Evolutionary conservation across 2,113 vertebrate genomes (phyloP).

Genomic region (Nothoprocta perdicaria): DNA sequence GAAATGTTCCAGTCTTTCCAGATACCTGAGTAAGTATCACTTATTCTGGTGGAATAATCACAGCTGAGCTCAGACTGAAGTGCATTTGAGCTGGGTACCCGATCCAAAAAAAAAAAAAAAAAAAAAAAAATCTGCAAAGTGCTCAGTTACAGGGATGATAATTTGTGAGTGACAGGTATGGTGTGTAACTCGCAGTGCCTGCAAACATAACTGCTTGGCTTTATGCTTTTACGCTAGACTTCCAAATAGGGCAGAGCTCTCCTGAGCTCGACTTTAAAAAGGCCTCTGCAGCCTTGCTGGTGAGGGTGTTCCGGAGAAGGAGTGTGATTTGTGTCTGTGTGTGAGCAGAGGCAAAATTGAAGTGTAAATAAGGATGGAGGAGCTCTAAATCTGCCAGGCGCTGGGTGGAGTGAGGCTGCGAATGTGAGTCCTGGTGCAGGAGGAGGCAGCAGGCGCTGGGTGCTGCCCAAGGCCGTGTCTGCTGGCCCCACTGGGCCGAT

Average conservation of each 20-base stretch:
- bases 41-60: background rate
- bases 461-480: too few relatives aligned
- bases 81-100: background rate
- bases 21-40: background rate
- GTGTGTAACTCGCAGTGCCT: background rate
- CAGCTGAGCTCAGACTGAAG: background rate
- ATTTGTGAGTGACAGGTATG: fast-evolving
- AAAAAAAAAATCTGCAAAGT: slow-evolving; percentile 22
- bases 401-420: background rate
- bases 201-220: background rate
- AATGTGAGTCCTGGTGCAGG: background rate
- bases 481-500: too few relatives aligned
- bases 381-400: background rate
- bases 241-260: background rate
- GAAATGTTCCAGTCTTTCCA: background rate
- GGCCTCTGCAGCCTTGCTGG: background rate
- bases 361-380: slow-evolving; percentile 2
- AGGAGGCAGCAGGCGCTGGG: background rate
- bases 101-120: background rate
- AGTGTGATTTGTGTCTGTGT: background rate
- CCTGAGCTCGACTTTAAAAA: background rate
- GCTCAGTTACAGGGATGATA: fast-evolving
- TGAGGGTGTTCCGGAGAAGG: background rate
- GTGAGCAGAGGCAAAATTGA: background rate
- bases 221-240: background rate